phyloP scores from a whole-genome alignment of 2,113 vertebrate species.

The Ascaphus truei region DNA sequence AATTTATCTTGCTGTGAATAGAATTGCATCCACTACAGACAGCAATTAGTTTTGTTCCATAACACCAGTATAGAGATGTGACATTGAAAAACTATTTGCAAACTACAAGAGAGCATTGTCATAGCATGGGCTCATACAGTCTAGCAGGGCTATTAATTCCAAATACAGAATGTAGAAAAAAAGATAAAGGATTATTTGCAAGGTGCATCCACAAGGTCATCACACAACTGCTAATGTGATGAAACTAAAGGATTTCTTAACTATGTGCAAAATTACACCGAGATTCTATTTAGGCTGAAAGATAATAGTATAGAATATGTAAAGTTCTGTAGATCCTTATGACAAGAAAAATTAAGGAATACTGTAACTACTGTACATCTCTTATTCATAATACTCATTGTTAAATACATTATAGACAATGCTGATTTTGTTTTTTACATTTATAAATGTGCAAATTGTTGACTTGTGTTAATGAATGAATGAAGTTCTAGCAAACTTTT shows the following conservation, averaged over 20 bases:
- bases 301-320: too few species aligned
- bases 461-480: too few species aligned
- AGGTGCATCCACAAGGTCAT: slow-evolving; percentile 47
- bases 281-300: too few species aligned
- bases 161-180: slow-evolving; percentile 26
- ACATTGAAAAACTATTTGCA: slow-evolving; percentile 63
- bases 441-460: too few species aligned
- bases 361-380: too few species aligned
- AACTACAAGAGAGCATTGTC: slow-evolving; percentile 46
- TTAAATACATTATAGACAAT: too few species aligned
- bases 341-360: too few species aligned
- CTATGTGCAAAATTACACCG: too few species aligned
- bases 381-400: too few species aligned
- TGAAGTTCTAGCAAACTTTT: too few species aligned
- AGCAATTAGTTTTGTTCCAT: slow-evolving; percentile 69
- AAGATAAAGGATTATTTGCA: slow-evolving; percentile 38
- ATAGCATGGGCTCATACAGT: slow-evolving; percentile 38
- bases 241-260: slow-evolving; percentile 39
- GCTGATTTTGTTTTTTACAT: too few species aligned
- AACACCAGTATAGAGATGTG: slow-evolving; percentile 52
- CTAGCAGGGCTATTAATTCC: slow-evolving; percentile 54
- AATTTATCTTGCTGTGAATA: slow-evolving; percentile 72
- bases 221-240: slow-evolving; percentile 46
- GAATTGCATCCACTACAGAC: slow-evolving; percentile 63
- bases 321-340: too few species aligned